phyloP scores from a whole-genome alignment of 2,113 vertebrate genomes.

The Nothobranchius furzeri region DNA sequence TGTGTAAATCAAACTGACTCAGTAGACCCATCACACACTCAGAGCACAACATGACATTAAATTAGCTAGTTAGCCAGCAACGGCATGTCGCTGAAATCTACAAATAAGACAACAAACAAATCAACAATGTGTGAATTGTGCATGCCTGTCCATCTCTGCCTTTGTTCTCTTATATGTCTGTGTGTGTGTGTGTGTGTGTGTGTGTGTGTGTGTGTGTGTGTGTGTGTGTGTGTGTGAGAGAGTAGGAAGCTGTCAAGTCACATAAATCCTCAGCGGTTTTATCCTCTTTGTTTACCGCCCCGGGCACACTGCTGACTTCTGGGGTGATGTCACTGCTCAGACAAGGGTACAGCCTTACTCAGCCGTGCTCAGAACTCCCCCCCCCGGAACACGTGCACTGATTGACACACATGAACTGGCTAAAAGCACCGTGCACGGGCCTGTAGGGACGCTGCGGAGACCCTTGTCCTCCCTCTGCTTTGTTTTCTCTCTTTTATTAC shows the following conservation, averaged over 20 bases:
- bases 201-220: conserved; percentile 27
- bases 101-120: background rate
- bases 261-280: conserved; percentile 64
- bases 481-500: background rate
- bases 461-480: conserved; percentile 5
- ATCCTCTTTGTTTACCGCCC: conserved; percentile 61
- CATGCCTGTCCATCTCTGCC: conserved; percentile 14
- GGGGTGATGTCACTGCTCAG: conserved; percentile 70
- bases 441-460: conserved; percentile 36
- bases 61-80: background rate
- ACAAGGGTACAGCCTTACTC: conserved; percentile 59
- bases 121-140: conserved; percentile 9
- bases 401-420: conserved; percentile 49
- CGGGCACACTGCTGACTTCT: conserved; percentile 62
- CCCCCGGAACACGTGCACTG: conserved; percentile 41
- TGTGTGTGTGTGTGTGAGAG: conserved; percentile 27
- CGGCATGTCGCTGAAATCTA: conserved; percentile 14
- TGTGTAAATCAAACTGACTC: conserved; percentile 47
- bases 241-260: conserved; percentile 74
- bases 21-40: conserved; percentile 8
- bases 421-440: conserved; percentile 28
- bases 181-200: background rate
- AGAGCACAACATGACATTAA: background rate
- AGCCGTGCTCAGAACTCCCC: conserved; percentile 28
- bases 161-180: background rate